These are phyloP conservation scores for Metaphire vulgaris DNA, from an alignment of 1,140 invertebrate genomes.

Conservation along the genomic window DNA sequence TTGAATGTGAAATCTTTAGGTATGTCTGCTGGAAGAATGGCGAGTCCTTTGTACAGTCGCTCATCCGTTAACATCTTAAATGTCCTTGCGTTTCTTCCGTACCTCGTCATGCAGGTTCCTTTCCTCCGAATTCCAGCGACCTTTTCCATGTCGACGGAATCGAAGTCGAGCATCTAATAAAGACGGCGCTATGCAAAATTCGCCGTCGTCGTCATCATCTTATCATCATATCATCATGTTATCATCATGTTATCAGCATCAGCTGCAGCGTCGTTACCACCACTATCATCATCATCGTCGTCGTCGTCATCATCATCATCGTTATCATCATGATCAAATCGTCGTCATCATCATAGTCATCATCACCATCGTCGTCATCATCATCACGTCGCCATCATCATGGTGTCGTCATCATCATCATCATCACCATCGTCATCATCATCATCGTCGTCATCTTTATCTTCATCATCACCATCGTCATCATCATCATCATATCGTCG, in stretches of 20 bases:
- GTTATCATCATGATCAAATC: not conserved
- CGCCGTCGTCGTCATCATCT: not conserved
- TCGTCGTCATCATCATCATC: not conserved
- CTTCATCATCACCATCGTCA: not conserved
- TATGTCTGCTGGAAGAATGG: not conserved
- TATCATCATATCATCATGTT: too few species aligned
- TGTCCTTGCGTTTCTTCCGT: not conserved
- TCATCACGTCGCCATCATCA: not conserved
- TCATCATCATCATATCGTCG: not conserved
- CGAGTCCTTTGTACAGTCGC: not conserved
- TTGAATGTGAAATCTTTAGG: not conserved
- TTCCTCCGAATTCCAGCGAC: not conserved
- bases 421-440: not conserved
- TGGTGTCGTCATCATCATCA: not conserved
- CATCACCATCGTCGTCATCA: not conserved
- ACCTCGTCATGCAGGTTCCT: not conserved
- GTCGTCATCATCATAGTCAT: not conserved
- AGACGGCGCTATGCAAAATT: not conserved
- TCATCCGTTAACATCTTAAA: not conserved
- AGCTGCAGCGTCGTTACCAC: too few species aligned
- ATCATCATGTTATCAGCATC: too few species aligned
- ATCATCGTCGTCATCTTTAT: not conserved
- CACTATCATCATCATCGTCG: not conserved
- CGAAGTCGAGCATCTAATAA: not conserved
- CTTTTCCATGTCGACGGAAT: not conserved